These are phyloP conservation scores for Psittacula derbiana DNA, from an alignment of 2,797 vertebrate genomes.

Conservation along the genomic window DNA sequence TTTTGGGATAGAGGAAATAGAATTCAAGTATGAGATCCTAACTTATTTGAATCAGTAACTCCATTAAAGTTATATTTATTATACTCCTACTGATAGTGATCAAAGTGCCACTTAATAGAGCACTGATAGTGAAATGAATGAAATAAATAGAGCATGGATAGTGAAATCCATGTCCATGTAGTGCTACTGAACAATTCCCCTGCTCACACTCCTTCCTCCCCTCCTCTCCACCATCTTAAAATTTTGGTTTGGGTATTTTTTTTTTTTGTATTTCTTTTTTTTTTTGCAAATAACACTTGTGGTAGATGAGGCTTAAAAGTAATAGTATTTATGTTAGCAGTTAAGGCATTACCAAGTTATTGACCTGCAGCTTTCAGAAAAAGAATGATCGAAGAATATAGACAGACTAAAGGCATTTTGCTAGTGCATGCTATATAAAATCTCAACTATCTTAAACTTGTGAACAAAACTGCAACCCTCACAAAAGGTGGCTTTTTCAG, in stretches of 20 bases:
- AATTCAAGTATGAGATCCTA: not conserved
- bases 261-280: too few species aligned
- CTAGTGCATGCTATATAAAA: not conserved
- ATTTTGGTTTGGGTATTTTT: not conserved
- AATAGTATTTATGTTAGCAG: not conserved
- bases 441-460: not conserved
- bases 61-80: not conserved
- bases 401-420: not conserved
- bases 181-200: not conserved
- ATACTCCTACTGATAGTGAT: not conserved
- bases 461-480: not conserved
- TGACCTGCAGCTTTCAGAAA: not conserved
- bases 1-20: not conserved
- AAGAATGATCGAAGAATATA: not conserved
- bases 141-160: not conserved
- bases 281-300: not conserved
- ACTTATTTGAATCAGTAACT: not conserved
- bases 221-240: not conserved
- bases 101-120: not conserved
- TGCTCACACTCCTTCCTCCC: too few species aligned
- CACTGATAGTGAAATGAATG: not conserved
- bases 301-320: not conserved
- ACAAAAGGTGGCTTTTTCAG: not conserved
- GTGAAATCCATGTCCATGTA: not conserved
- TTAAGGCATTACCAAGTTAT: not conserved